Evolutionary conservation across 2,113 vertebrate genomes (phyloP).

Genomic region (Emydura subglobosa): DNA sequence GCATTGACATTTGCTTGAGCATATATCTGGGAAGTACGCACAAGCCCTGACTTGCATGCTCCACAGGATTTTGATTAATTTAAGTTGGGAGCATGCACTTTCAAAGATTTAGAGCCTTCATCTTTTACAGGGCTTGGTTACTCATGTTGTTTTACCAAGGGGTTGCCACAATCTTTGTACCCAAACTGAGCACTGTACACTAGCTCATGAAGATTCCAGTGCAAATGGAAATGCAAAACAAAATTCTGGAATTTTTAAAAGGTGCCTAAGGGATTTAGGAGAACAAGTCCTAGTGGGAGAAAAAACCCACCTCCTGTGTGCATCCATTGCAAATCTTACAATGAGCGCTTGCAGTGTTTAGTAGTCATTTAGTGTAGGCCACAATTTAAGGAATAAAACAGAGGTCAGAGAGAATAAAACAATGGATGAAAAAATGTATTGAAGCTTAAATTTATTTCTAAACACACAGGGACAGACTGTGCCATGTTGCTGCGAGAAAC

Average conservation of each 20-base stretch:
- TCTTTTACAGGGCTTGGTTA: neutral
- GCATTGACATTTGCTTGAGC: rapidly evolving
- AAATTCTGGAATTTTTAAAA: neutral
- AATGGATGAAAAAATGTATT: neutral
- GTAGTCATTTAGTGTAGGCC: neutral
- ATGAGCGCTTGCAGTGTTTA: neutral
- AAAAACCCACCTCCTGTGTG: neutral
- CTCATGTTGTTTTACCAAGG: neutral
- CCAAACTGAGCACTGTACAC: neutral
- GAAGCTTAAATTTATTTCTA: neutral
- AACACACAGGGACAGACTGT: neutral
- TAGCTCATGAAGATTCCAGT: rapidly evolving
- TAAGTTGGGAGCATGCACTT: rapidly evolving
- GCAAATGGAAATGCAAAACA: neutral
- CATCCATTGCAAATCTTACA: neutral
- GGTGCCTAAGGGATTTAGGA: neutral
- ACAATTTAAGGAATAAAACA: neutral
- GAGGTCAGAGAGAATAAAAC: neutral
- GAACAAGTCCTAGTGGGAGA: neutral
- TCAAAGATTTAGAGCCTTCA: rapidly evolving
- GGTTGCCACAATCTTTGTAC: neutral
- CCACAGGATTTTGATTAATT: rapidly evolving
- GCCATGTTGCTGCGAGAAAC: neutral
- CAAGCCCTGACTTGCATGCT: neutral
- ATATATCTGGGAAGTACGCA: neutral